Base-by-base conservation (phyloP, 2,797 vertebrate species). In the Erpetoichthys calabaricus region DNA sequence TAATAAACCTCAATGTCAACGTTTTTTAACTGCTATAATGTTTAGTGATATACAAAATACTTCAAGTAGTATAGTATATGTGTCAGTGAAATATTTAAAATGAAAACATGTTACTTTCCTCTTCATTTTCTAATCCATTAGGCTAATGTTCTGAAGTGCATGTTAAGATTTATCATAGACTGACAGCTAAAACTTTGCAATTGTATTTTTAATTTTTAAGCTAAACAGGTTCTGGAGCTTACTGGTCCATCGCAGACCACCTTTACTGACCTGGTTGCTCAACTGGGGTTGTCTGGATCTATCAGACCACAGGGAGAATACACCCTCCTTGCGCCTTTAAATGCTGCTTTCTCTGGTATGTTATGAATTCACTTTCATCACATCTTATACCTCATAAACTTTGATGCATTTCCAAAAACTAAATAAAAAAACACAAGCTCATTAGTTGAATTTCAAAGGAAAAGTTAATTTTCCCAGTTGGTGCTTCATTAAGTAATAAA, bases 221-320 rank as follows among this genome's bases (percentile, higher is more conserved):
- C 96, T 61, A 98, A 97, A 65, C 87, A 91, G 80, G 91, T 95
- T 41, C 79, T 89, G 68, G 94, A 98, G 59, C 82, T 99, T 65
- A 69, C 89, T 8, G 89, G 89, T 56, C 62, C 58, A 3, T 87
- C 89, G 55, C 90, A 94, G 75, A 78, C 86, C 47, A 91, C 80
- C 8, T 99, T 95, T 66, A 78, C 70, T 1, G 94, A 98, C 57
- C 76, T 98, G 64, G 71, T 99, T 67, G 83, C 87, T 3, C 89
- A 97, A 46, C 58, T 98, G 62, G 96, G 94, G 44, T 64, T 99
- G 63, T 67, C 86, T 41, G 74, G 82, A 3, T 65, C 73, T 63
- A 81, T 99, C 75, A 86, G 64, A 53, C 72, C 88, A 56, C 80
- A 85, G 3, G 71, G 75, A 3, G 89, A 93, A 44, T 98, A 97